phyloP scores from a whole-genome alignment of 2,888 invertebrate genomes.

The Dinocampus coccinellae region DNA sequence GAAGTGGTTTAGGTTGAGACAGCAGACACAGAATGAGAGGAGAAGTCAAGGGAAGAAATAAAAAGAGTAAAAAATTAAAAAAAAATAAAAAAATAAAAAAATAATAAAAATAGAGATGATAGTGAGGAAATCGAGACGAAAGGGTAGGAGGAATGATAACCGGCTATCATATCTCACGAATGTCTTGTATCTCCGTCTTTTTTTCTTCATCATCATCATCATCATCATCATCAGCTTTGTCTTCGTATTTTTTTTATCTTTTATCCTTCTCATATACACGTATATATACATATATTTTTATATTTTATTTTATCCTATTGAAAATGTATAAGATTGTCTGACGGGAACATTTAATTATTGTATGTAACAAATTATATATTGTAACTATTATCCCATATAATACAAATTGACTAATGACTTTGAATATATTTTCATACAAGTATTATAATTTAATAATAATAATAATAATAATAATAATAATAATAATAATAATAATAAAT shows the following conservation, averaged over 20 bases:
- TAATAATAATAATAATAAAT: too few relatives aligned
- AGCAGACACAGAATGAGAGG: too few relatives aligned
- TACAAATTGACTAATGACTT: too few relatives aligned
- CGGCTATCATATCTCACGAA: slow-evolving; percentile 64
- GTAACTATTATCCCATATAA: too few relatives aligned
- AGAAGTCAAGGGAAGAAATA: slow-evolving; percentile 9
- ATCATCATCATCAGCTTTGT: slow-evolving; percentile 1
- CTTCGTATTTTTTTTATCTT: slow-evolving; percentile 3
- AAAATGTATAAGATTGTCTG: too few relatives aligned
- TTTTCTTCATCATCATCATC: slow-evolving; percentile 13
- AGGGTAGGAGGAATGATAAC: slow-evolving; percentile 58
- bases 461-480: too few relatives aligned
- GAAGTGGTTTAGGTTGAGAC: slow-evolving; percentile 19
- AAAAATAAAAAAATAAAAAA: slow-evolving; percentile 21
- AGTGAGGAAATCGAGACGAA: slow-evolving; percentile 42
- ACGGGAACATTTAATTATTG: too few relatives aligned
- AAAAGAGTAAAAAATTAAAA: slow-evolving; percentile 11
- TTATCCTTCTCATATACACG: background rate
- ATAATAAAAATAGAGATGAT: slow-evolving; percentile 24
- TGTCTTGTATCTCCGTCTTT: slow-evolving; percentile 41
- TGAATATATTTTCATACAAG: too few relatives aligned
- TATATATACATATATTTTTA: background rate
- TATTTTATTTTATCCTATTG: background rate
- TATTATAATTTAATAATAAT: too few relatives aligned
- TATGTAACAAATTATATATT: background rate